These are phyloP conservation scores for Sericinus montela DNA, from an alignment of 2,888 invertebrate species.

Conservation along the genomic window DNA sequence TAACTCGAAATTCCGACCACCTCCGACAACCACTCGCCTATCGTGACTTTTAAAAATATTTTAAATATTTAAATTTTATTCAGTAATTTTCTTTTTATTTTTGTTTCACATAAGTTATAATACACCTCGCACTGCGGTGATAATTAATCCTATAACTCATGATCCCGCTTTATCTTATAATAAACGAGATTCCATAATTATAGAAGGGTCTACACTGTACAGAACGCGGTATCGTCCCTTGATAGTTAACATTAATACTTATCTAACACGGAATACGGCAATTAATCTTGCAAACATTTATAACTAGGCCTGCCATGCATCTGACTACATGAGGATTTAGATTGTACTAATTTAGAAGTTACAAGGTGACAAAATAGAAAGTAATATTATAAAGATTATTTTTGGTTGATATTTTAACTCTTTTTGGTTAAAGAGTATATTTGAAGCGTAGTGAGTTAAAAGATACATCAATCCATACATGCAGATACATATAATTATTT, in stretches of 20 bases:
- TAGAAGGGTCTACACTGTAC: conserved; percentile 61
- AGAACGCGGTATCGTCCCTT: conserved; percentile 30
- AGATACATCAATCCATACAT: too few relatives aligned
- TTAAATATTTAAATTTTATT: too few relatives aligned
- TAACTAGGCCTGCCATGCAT: conserved; percentile 25
- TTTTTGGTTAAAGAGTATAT: too few relatives aligned
- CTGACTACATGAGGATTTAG: not conserved
- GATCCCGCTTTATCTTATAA: conserved; percentile 54
- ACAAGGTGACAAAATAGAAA: too few relatives aligned
- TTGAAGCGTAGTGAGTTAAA: too few relatives aligned
- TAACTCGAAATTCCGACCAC: too few relatives aligned
- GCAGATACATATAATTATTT: too few relatives aligned
- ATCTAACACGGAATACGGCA: conserved; percentile 73
- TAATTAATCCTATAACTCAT: conserved; percentile 58
- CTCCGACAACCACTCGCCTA: too few relatives aligned
- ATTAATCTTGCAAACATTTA: conserved; percentile 71
- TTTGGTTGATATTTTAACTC: too few relatives aligned
- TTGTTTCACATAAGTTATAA: not conserved
- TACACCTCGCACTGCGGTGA: conserved; percentile 24
- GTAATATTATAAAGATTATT: too few relatives aligned
- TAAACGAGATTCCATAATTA: conserved; percentile 70
- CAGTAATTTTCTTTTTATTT: not conserved
- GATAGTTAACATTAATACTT: conserved; percentile 64
- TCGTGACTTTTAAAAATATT: too few relatives aligned
- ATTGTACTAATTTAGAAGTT: too few relatives aligned